Base-by-base conservation (phyloP, 2,888 invertebrate genomes). In the Camponotus fellah region DNA sequence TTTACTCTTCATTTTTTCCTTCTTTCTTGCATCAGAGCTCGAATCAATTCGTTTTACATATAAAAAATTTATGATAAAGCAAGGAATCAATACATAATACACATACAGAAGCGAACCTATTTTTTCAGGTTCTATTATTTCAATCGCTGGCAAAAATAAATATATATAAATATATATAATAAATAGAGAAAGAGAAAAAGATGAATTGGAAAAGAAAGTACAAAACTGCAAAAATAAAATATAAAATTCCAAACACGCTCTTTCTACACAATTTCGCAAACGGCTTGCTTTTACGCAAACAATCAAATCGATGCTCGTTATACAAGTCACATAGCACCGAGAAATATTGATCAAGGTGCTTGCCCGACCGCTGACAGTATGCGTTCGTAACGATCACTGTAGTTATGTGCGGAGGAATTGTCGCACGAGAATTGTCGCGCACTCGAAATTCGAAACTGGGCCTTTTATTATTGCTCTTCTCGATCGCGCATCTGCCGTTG, bases 331-430 rank as follows among this genome's bases (percentile, higher is more conserved):
- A 60, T 58, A 58, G 69, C 34, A 71, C 34, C 75, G 80, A 80
- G 76, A 82, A 90, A 91, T 90, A 90, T 90, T 89, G 90, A 90
- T 90, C 71, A 85, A 88, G 79, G 77, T 79, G 82, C 75, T 62
- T 75, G 66, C 85, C 84, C 75, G 82, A 43, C 79, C 69, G 79
- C 83, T 85, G 86, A 84, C 83, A 81, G 81, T 85, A 46, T 82
- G 82, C 69, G 75, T 21, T 53, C 68, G 26, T 85, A 83, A 83
- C 79, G 71, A 87, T 76, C 43, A 72, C 84, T 64, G 72, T 68
- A 90, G 89, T 87, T 74, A 87, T 85, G 82, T 69, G 66, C 66
- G 79, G 62, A 83, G 69, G 86, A 85, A 83, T 84, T 77, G 68
- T 76, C 62, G 58, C 71, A 69, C 60, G 71, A 17, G 34, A 60